Conservation (phyloP, 2,888 invertebrate genomes). For the Trimorus sp. region DNA sequence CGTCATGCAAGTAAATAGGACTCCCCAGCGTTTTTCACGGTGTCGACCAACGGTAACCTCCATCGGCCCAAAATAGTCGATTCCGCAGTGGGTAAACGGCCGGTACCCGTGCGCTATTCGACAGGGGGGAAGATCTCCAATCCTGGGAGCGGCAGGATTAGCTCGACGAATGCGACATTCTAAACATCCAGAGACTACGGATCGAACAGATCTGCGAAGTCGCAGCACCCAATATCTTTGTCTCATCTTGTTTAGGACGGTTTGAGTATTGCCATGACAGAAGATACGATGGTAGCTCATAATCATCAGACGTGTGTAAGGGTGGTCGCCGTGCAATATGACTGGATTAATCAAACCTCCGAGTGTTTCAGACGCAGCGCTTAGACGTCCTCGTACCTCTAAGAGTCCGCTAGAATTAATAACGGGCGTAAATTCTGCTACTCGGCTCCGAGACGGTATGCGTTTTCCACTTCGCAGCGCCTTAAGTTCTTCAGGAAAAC, state of each 20-base stretch:
- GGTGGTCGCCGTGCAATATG: background rate
- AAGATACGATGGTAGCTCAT: background rate
- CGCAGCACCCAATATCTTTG: too few species aligned
- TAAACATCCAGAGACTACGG: background rate
- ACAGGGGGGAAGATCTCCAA: too few species aligned
- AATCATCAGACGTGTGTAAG: background rate
- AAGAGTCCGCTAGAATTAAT: background rate
- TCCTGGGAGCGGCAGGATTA: too few species aligned
- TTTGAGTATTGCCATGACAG: background rate
- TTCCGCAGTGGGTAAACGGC: too few species aligned
- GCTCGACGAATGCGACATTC: background rate
- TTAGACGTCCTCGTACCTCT: background rate
- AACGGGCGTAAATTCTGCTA: background rate
- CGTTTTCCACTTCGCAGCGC: background rate
- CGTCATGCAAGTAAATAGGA: too few species aligned
- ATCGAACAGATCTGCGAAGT: too few species aligned
- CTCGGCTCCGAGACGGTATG: background rate
- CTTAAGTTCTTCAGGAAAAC: background rate
- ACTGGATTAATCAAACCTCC: background rate
- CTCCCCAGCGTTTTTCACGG: too few species aligned
- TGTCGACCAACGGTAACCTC: too few species aligned
- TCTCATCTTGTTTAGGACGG: too few species aligned
- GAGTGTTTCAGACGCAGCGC: background rate
- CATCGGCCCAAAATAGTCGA: too few species aligned
- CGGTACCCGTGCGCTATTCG: too few species aligned